A percentile compares a stretch with the other conserved stretches of the same genome.
phyloP scores from a whole-genome alignment of 2,888 invertebrate species.

The Mechanitis mazaeus region DNA sequence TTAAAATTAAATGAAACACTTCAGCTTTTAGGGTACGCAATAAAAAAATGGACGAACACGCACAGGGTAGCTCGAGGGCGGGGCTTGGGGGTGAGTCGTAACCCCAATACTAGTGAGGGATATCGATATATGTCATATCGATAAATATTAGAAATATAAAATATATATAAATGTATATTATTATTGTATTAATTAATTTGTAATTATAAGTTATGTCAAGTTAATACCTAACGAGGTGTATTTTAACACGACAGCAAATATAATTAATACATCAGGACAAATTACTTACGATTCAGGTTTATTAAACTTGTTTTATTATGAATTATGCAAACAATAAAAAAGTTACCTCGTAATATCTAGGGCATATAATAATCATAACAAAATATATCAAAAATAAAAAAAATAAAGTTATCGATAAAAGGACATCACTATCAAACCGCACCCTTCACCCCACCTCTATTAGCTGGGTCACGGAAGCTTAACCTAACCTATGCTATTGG shows the following conservation, averaged over 20 bases:
- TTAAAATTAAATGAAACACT: background rate
- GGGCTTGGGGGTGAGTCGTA: slow-evolving; percentile 49
- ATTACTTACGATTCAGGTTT: slow-evolving; percentile 23
- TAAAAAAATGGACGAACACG: slow-evolving; percentile 20
- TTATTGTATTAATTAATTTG: no score
- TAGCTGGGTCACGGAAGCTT: slow-evolving; percentile 62
- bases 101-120: slow-evolving; percentile 51
- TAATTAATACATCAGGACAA: slow-evolving; percentile 21
- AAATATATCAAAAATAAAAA: no score
- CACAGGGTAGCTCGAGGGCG: slow-evolving; percentile 34
- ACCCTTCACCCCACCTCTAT: slow-evolving; percentile 53
- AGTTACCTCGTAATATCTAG: background rate
- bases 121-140: slow-evolving; percentile 22
- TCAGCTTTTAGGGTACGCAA: slow-evolving; percentile 13
- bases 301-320: slow-evolving; percentile 12
- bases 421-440: slow-evolving; percentile 37
- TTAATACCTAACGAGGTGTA: slow-evolving; percentile 16
- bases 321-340: slow-evolving; percentile 4
- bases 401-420: slow-evolving; percentile 10
- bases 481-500: slow-evolving; percentile 53
- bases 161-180: slow-evolving; percentile 12
- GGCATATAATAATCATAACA: background rate
- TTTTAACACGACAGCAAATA: slow-evolving; percentile 18
- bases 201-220: slow-evolving; percentile 11
- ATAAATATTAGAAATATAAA: slow-evolving; percentile 18